Evolutionary conservation across 2,113 vertebrate species (phyloP).

Genomic region (Mobula hypostoma): DNA sequence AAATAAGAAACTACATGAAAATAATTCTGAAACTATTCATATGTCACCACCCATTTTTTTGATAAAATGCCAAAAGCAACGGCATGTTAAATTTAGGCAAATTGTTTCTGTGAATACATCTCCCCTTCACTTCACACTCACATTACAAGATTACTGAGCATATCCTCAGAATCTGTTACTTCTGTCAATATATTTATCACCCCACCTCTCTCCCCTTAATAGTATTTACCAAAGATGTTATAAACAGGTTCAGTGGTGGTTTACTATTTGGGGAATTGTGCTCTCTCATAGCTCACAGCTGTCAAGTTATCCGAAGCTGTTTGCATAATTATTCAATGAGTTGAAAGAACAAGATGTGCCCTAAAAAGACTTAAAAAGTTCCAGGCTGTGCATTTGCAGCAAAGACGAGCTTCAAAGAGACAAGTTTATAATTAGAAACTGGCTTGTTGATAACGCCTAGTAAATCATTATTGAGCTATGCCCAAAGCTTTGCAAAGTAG

Average conservation of each 20-base stretch:
- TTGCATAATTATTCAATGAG: slow-evolving; percentile 16
- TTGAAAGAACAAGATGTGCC: background rate
- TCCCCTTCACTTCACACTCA: background rate
- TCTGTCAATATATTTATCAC: background rate
- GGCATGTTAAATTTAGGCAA: background rate
- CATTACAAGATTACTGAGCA: background rate
- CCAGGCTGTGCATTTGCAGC: background rate
- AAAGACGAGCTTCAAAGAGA: background rate
- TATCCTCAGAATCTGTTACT: background rate
- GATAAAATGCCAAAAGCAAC: background rate
- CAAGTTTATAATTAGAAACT: slow-evolving; percentile 12
- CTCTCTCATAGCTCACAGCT: background rate
- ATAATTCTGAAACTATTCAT: background rate
- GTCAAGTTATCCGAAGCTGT: background rate
- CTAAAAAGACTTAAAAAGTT: background rate
- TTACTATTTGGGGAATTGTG: background rate
- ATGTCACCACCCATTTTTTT: background rate
- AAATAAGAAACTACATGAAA: background rate
- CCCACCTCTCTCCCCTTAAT: background rate
- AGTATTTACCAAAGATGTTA: background rate
- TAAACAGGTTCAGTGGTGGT: background rate
- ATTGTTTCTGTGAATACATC: background rate
- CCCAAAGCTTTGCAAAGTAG: too few species aligned
- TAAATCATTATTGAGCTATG: background rate
- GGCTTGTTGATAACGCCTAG: background rate